These are phyloP conservation scores for Stenodera caucasica DNA, from an alignment of 2,888 invertebrate genomes.

Conservation along the genomic window DNA sequence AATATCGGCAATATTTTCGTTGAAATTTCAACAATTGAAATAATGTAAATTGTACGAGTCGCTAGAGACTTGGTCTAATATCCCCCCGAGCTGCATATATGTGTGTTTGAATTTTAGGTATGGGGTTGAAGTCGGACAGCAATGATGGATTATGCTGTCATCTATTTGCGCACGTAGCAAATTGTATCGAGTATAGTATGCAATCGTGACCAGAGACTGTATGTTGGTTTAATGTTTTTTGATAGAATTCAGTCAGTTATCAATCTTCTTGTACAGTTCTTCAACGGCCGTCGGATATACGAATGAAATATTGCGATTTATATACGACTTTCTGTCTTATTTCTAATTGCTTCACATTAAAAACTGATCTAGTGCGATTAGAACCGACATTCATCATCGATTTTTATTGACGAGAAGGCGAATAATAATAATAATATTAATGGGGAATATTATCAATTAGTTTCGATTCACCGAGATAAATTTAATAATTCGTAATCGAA, in stretches of 20 bases:
- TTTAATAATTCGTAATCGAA: not conserved
- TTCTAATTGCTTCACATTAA: constrained; percentile 20
- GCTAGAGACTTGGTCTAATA: constrained; percentile 11
- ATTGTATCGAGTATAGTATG: constrained; percentile 47
- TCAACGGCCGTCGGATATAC: constrained; percentile 42
- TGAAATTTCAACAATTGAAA: constrained; percentile 3
- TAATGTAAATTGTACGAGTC: constrained; percentile 11
- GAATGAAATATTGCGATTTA: constrained; percentile 48
- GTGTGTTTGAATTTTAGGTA: not conserved
- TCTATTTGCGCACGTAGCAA: constrained; percentile 52
- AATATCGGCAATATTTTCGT: not conserved
- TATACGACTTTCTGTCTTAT: constrained; percentile 40
- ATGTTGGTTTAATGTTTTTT: constrained; percentile 49
- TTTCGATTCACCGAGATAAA: not conserved
- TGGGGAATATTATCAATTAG: not conserved
- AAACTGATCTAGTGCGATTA: constrained; percentile 14
- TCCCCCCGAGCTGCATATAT: constrained; percentile 5
- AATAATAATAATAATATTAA: not conserved
- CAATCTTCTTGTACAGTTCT: constrained; percentile 50
- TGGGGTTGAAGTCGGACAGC: constrained; percentile 47
- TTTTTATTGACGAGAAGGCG: no score
- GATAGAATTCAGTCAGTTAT: constrained; percentile 51
- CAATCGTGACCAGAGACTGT: constrained; percentile 44
- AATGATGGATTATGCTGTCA: constrained; percentile 54
- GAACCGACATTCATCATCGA: not conserved